phyloP scores from a whole-genome alignment of 2,888 invertebrate species.

The Agrotis ipsilon region DNA sequence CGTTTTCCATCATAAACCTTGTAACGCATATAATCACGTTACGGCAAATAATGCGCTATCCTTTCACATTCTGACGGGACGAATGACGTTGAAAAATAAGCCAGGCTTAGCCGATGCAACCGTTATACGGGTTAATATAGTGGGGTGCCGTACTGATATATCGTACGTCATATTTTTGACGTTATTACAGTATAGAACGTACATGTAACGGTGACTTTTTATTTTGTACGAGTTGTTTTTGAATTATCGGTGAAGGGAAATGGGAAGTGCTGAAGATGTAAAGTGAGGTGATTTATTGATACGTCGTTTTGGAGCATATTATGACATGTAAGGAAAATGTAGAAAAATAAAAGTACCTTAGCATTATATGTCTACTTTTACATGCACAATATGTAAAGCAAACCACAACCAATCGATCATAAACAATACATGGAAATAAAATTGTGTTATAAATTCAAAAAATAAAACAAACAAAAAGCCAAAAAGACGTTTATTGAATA shows the following conservation, averaged over 20 bases:
- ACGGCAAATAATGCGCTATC: conserved; percentile 75
- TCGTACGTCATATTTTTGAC: conserved; percentile 72
- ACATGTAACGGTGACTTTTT: conserved; percentile 72
- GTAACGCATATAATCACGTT: conserved; percentile 70
- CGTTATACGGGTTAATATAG: conserved; percentile 68
- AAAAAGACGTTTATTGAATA: not conserved
- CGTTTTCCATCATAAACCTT: conserved; percentile 64
- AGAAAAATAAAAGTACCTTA: not conserved
- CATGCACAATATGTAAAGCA: not conserved
- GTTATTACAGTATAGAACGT: conserved; percentile 67
- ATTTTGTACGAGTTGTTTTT: conserved; percentile 59
- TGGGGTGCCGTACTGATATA: conserved; percentile 74
- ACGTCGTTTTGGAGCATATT: not conserved
- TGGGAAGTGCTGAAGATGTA: conserved; percentile 44
- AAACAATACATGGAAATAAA: too few species aligned
- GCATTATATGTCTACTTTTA: not conserved
- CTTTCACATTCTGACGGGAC: conserved; percentile 74
- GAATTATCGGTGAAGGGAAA: conserved; percentile 46
- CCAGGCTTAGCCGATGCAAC: conserved; percentile 75
- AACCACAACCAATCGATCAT: too few species aligned
- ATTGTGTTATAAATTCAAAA: not conserved
- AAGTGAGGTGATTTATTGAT: conserved; percentile 32
- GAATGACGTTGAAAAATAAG: conserved; percentile 79
- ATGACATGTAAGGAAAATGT: not conserved
- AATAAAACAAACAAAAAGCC: too few species aligned